phyloP scores from a whole-genome alignment of 2,113 vertebrate species.

The Axis porcinus region DNA sequence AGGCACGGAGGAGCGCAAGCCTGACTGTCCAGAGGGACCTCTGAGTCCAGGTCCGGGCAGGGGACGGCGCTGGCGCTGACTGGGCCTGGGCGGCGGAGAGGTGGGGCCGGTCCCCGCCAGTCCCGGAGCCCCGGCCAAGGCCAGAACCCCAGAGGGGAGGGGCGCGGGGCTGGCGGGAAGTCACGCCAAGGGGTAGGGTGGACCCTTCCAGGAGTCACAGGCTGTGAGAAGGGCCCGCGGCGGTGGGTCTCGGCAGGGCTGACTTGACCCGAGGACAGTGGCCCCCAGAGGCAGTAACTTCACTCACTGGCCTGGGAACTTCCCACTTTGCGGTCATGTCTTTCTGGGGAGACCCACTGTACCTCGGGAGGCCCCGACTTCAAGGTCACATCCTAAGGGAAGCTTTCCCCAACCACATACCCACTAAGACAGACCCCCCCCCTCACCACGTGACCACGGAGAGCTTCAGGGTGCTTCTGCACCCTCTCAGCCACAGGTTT shows the following conservation, averaged over 20 bases:
- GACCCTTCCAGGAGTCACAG: neutral
- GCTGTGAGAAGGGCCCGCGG: neutral
- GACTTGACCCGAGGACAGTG: neutral
- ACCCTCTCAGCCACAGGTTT: neutral
- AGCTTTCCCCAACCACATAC: neutral
- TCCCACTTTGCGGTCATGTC: accelerated
- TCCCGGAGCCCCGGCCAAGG: accelerated
- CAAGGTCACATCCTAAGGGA: neutral
- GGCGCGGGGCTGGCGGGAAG: neutral
- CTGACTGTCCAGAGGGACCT: neutral
- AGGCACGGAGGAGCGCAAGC: neutral
- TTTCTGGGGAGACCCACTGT: neutral
- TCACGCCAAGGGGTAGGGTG: too few relatives aligned
- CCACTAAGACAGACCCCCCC: neutral
- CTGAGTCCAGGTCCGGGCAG: neutral
- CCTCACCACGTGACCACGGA: neutral
- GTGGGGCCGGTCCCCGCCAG: neutral
- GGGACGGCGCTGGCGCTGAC: neutral
- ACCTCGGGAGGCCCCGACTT: neutral
- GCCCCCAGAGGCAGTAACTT: neutral
- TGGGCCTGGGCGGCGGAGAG: neutral
- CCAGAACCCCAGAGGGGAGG: neutral
- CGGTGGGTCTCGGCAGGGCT: too few relatives aligned
- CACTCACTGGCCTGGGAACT: neutral
- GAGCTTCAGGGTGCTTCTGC: neutral